Evolutionary conservation across 2,113 vertebrate genomes (phyloP).

Genomic region (Rhagologus leucostigma): DNA sequence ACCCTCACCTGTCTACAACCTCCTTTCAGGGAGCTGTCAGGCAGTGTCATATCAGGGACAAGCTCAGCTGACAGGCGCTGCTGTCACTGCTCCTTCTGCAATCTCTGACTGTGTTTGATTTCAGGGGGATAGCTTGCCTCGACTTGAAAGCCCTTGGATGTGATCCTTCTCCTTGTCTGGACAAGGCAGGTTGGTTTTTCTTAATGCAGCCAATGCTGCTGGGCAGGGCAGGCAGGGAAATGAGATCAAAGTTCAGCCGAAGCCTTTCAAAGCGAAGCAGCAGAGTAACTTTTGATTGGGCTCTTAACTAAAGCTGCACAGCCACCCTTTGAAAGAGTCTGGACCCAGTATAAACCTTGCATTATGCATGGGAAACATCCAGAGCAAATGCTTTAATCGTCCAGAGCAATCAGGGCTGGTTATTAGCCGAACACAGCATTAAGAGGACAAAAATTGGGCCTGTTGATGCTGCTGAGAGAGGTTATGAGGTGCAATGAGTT

Average conservation of each 20-base stretch:
- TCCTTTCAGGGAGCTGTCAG: neutral
- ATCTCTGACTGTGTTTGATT: neutral
- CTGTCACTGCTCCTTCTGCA: neutral
- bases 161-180: neutral
- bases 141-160: neutral
- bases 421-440: neutral
- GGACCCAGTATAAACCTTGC: neutral
- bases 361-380: neutral
- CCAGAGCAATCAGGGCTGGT: neutral
- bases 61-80: fast-evolving
- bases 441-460: neutral
- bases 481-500: neutral
- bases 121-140: neutral
- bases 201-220: neutral
- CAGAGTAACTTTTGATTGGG: neutral
- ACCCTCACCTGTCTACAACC: too few species aligned
- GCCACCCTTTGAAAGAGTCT: slow-evolving; percentile 5
- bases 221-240: neutral
- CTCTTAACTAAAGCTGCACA: neutral
- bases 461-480: neutral
- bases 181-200: neutral
- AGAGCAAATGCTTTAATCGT: slow-evolving; percentile 44
- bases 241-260: slow-evolving; percentile 9
- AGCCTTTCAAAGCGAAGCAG: neutral
- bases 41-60: neutral